Base-by-base conservation (phyloP, 2,113 vertebrate species). In the Microtus montanus region DNA sequence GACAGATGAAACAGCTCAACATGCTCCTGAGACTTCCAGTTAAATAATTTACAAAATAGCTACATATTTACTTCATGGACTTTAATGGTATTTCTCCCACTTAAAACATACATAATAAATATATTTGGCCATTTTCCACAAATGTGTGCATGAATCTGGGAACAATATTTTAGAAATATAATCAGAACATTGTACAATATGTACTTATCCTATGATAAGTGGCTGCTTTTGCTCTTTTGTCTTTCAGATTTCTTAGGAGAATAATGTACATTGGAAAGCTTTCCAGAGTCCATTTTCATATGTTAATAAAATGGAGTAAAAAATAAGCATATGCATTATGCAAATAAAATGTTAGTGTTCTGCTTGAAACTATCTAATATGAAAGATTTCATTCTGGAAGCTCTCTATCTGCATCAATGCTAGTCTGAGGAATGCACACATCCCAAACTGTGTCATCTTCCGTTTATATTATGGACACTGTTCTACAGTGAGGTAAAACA, bases 41-140 rank as follows among this genome's bases (percentile, higher is more conserved):
- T 97, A 97, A 97, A 97, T 96, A 96, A 95, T 93, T 96, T 95
- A 87, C 73, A 92, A 97, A 97, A 90, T 90, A 75, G 94, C 91
- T 96, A 44, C 47, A 89, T 95, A 94, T 95, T 95, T 97, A 92
- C 77, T 93, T 68, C 49, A 85, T 87, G 82, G 61, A 95, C 64
- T 82, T 87, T 95, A 95, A 71, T 88, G 84, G 75, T 38, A 90
- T 90, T 96, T 93, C 35, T 96, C 44, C 30, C 5, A 2, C 78
- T 96, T 94, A 94, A 96, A 93, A 92, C 61, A 84, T 61, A 83
- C 79, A 93, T 74, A 97, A 96, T 95, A 95, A 96, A 96, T 80
- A 88, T 33, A 7, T 90, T 20, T 33, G 80, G 52, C 89, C 95
- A 91, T 24, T 88, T 95, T 96, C 92, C 73, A 77, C 71, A 96